Evolutionary conservation across 2,113 vertebrate genomes (phyloP).

Genomic region (Oryzias celebensis): DNA sequence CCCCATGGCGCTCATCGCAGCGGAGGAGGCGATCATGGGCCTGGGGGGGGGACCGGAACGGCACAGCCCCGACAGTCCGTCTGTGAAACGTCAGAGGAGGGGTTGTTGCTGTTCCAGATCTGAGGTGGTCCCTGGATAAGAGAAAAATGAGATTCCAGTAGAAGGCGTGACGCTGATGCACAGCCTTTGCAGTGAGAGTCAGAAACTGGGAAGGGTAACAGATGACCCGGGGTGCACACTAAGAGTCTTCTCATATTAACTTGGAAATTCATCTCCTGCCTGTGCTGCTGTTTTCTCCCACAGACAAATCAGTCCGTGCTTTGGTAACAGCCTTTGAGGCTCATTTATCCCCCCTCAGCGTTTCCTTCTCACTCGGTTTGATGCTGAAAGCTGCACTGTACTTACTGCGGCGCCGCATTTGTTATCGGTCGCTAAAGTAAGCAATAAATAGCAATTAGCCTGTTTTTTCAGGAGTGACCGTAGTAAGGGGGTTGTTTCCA

Average conservation of each 20-base stretch:
- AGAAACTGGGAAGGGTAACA: constrained; percentile 42
- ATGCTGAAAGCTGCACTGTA: constrained; percentile 1
- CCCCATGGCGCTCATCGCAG: constrained; percentile 2
- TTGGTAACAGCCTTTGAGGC: constrained; percentile 28
- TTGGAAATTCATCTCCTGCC: constrained; percentile 18
- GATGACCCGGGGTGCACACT: constrained; percentile 39
- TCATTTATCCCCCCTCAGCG: constrained; percentile 15
- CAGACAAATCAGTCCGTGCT: constrained; percentile 30
- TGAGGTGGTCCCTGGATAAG: constrained; percentile 28
- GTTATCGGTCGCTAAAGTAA: constrained; percentile 30
- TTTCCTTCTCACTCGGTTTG: constrained; percentile 15
- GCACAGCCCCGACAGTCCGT: constrained; percentile 33
- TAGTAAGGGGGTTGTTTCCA: constrained; percentile 43
- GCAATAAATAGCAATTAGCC: constrained; percentile 59
- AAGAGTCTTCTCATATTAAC: constrained; percentile 28
- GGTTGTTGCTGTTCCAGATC: constrained; percentile 24
- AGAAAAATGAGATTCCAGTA: constrained; percentile 1
- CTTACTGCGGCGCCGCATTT: constrained; percentile 17
- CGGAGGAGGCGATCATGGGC: constrained; percentile 39
- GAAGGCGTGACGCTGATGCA: constrained; percentile 15
- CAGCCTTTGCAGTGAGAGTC: constrained; percentile 13
- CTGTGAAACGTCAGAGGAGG: constrained; percentile 2
- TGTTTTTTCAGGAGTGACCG: constrained; percentile 35
- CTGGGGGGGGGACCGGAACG: constrained; percentile 50
- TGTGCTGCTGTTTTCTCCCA: constrained; percentile 4